phyloP scores from a whole-genome alignment of 2,888 invertebrate genomes.

The Drosophila yooni region DNA sequence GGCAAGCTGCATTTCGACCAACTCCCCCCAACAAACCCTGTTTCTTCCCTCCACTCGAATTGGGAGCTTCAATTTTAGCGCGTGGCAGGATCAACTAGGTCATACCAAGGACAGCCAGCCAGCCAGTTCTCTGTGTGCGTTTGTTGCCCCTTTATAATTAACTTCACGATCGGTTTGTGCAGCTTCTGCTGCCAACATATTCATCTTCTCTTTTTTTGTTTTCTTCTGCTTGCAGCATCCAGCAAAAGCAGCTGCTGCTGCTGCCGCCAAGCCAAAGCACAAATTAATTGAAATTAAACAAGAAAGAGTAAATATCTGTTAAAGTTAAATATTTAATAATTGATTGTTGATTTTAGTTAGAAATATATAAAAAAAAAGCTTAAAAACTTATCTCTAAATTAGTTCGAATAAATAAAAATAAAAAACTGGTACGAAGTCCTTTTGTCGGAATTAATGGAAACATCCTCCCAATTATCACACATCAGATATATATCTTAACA shows the following conservation, averaged over 20 bases:
- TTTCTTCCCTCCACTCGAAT: conserved; percentile 4
- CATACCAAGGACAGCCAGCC: conserved; percentile 40
- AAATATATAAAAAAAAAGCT: too few species aligned
- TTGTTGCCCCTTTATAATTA: conserved; percentile 57
- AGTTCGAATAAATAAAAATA: neutral
- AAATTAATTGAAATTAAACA: conserved; percentile 1
- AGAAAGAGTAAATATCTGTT: neutral
- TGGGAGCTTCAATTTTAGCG: conserved; percentile 48
- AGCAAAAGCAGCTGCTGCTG: conserved; percentile 33
- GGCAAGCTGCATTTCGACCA: conserved; percentile 59
- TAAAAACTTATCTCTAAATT: neutral
- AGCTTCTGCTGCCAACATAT: conserved; percentile 1
- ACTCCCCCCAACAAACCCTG: neutral
- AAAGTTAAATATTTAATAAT: neutral
- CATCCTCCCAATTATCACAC: neutral
- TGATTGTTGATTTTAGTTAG: neutral
- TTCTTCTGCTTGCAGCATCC: conserved; percentile 48
- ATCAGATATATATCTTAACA: neutral
- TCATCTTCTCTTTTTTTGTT: neutral
- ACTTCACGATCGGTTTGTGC: conserved; percentile 40
- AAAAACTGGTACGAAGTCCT: neutral
- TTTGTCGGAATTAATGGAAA: neutral
- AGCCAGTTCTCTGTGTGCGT: conserved; percentile 10
- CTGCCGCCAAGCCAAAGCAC: neutral
- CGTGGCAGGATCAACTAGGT: conserved; percentile 36